Base-by-base conservation (phyloP, 2,113 vertebrate species). In the Alethe diademata region DNA sequence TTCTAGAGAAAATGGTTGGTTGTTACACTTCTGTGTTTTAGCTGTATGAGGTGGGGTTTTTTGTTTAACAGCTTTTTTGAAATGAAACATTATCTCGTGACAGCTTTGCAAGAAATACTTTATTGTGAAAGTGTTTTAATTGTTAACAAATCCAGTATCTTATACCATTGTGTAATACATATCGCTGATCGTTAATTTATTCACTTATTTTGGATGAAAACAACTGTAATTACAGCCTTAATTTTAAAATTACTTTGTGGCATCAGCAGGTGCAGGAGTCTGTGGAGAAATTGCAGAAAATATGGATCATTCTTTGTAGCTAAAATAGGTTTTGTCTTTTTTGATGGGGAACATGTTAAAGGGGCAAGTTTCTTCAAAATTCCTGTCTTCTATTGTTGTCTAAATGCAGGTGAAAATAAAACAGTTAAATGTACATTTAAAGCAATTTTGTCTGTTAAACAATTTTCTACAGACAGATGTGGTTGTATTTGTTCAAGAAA, bases 401-500 rank as follows among this genome's bases (percentile, higher is more conserved):
- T 43, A 53, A 79, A 18, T 58, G 20, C 14, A 73, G 14, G 36
- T 36, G 22, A 53, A 83, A 80, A 62, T 45, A 60, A 35, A 79
- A 24, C 10, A 51, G 6, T 18, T 0, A 54, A 88, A 6, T 51
- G 5, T 70, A 80, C 31, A 67, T n/a, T 70, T 57, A 60, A 83
- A 71, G 26, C 31, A 58, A 8, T 94, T 90, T 29, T 92, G 36
- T 40, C 66, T 89, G 54, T 82, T 86, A 45, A 94, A 57, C 67
- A 78, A 20, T 73, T 66, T 38, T 36, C 9, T 64, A 53, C 48
- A 64, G 73, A 42, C 38, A 80, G 47, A 53, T 90, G 78, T 71
- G 56, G 1, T 51, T 92, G 56, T 81, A 45, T 90, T 96, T 92
- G n/a, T 90, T 90, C 88, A 56, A 83, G 81, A 88, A 90, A 42